Base-by-base conservation (phyloP, 2,888 invertebrate genomes). In the Agrochola lota region DNA sequence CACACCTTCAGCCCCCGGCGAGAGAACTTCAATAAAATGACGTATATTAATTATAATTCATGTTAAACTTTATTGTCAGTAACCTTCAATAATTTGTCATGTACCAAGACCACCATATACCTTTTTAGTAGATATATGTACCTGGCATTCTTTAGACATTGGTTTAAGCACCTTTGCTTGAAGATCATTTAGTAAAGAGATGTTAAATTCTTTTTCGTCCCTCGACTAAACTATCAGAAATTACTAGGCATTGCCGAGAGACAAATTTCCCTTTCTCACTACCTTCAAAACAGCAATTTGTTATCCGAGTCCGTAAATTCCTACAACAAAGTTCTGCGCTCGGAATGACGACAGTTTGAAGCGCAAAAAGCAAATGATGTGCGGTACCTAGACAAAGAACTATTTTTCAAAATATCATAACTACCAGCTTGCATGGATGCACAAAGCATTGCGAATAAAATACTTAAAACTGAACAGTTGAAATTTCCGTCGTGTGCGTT, bases 21-120 rank as follows among this genome's bases (percentile, higher is more conserved):
- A 88, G 86, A 85, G 85, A 89, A 90, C 85, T 90, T 89, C 90
- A 85, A 90, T 92, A 91, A 91, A 90, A 89, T 88, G 87, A 52
- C 64, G 67, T 70, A 63, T 74, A 77, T 75, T 77, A 80, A 77
- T 85, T 71, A 86, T 72, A 74, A 78, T 78, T 84, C 62, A 79
- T 77, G 72, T 62, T 72, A 59, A 73, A 52, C 59, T 40, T 63
- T 83, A 78, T 62, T 82, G 43, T 60, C 76, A 60, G 46, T 59
- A 35, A 66, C 57, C n/a, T 74, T 64, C 49, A 66, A 52, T 64
- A 52, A 81, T 52, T 74, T 66, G 46, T 62, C 60, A 35, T 26
- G 62, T 60, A 60, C 78, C 46, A 8, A 11, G 46, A 49, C 23
- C 11, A 12, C 5, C n/a, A 52, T 52, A 74, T 46, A 35, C 6